Evolutionary conservation across 1,140 invertebrate genomes (phyloP).

Genomic region (Drosophila rhopaloa): DNA sequence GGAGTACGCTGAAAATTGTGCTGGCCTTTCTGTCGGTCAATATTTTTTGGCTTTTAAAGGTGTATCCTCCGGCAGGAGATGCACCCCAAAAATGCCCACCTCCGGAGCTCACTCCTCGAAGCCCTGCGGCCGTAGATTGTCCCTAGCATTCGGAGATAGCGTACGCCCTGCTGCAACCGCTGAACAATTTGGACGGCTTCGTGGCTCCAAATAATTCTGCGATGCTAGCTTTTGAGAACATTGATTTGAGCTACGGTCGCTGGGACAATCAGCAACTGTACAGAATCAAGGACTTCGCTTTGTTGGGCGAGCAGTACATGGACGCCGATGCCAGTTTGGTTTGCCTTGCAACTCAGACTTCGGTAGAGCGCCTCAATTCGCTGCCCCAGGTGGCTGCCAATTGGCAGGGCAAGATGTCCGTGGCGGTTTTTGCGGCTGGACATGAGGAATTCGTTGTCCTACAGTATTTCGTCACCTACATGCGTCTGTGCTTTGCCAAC

Average conservation of each 20-base stretch:
- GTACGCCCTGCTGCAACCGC: constrained; percentile 21
- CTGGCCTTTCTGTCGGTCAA: constrained; percentile 54
- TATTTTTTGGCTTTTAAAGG: constrained; percentile 60
- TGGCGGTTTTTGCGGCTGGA: constrained; percentile 92
- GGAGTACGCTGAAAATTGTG: constrained; percentile 55
- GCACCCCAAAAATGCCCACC: constrained; percentile 7
- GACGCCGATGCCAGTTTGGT: constrained; percentile 84
- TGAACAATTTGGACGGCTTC: constrained; percentile 18
- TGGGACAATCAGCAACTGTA: constrained; percentile 90
- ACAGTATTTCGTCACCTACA: constrained; percentile 89
- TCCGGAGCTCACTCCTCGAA: constrained; percentile 8
- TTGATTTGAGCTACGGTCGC: constrained; percentile 88
- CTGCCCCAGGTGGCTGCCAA: constrained; percentile 91
- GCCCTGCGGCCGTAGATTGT: constrained; percentile 18
- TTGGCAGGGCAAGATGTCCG: constrained; percentile 94
- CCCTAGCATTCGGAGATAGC: constrained; percentile 45
- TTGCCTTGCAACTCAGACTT: constrained; percentile 93
- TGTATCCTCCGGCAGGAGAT: constrained; percentile 54
- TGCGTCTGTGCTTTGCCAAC: constrained; percentile 90
- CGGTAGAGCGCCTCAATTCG: constrained; percentile 91
- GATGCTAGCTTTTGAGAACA: constrained; percentile 85
- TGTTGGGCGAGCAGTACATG: constrained; percentile 87
- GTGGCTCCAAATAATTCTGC: constrained; percentile 32
- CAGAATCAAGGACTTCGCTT: constrained; percentile 90
- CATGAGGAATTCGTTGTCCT: constrained; percentile 89